phyloP scores from a whole-genome alignment of 2,113 vertebrate genomes.

The Cepphus grylle region DNA sequence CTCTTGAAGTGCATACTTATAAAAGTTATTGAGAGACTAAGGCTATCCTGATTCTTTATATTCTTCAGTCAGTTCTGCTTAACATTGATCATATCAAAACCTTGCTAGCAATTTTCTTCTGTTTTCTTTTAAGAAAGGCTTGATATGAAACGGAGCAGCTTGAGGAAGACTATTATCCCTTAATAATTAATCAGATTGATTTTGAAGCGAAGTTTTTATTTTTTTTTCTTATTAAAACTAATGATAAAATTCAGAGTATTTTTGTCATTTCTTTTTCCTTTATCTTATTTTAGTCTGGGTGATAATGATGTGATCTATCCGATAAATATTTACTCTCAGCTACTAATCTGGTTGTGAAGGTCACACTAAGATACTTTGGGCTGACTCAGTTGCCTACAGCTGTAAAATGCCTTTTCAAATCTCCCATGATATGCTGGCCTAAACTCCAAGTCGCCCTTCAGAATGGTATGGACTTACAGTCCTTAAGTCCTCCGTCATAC shows the following conservation, averaged over 20 bases:
- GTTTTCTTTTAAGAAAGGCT: not conserved
- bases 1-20: not conserved
- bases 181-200: not conserved
- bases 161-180: not conserved
- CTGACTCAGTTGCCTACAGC: not conserved
- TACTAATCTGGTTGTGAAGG: not conserved
- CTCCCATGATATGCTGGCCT: not conserved
- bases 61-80: not conserved
- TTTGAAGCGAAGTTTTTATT: not conserved
- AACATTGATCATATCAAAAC: not conserved
- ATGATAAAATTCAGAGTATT: not conserved
- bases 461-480: not conserved
- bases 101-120: not conserved
- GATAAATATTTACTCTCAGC: not conserved
- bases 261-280: not conserved
- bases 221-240: not conserved
- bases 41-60: accelerated
- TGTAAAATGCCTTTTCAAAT: not conserved
- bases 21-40: not conserved
- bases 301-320: not conserved
- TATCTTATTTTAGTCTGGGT: not conserved
- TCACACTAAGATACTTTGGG: not conserved
- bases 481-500: not conserved
- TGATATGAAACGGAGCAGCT: not conserved
- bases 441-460: not conserved